Evolutionary conservation across 2,113 vertebrate genomes (phyloP), one percentile per base, ranked within the genome.

Genomic region (Oreocharis arfaki): DNA sequence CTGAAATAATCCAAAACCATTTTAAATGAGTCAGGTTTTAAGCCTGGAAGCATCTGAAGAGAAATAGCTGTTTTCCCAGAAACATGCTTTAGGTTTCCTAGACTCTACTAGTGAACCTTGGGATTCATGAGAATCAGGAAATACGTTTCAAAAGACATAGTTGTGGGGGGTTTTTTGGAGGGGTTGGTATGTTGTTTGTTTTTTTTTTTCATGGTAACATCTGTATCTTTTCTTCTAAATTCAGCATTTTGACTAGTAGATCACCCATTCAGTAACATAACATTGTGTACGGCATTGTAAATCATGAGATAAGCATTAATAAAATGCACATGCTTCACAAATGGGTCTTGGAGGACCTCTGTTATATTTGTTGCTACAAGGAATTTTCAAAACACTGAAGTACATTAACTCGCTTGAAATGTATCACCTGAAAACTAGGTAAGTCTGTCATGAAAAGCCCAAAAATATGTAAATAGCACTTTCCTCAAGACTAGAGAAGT

Each of bases 31-130:
- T 55, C 49, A 94, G 68, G 21, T 88, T 94, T 97, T 86, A 83
- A 84, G 77, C 86, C 91, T 95, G 75, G 57, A 89, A 81, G n/a
- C 52, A 89, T 84, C 56, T 88, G 55, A 96, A 95, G 22, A 92
- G 56, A 86, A 95, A 89, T 93, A 87, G 41, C 57, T 94, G 35
- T 91, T 92, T 89, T 44, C 71, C 64, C 61, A 78, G 68, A 94
- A 96, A 95, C 7, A 10, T 87, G 20, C 39, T 86, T 83, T 63
- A 89, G 30, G 33, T 91, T 87, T 87, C 71, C 91, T 70, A 59
- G 33, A 16, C 37, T 86, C 24, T 77, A 23, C 30, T 55, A 69
- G 33, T 28, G 41, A 94, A 93, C 75, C 42, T 44, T 92, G 80
- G 64, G 68, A 90, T 90, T 90, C 57, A 82, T 53, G 39, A 87